Conservation (phyloP, 1,140 invertebrate species). For the Solen grandis region DNA sequence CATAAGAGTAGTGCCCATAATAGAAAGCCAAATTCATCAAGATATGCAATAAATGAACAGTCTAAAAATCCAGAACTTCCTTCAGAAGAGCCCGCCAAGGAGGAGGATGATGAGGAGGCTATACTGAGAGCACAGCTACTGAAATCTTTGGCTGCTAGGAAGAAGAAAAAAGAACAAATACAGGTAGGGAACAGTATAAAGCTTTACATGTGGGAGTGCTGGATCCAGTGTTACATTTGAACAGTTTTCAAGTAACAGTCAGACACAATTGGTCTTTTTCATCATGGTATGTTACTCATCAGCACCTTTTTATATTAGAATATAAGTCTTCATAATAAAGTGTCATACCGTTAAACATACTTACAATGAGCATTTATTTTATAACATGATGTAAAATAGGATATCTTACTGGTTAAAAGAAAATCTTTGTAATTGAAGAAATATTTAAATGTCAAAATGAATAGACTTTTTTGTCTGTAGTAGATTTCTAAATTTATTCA, state of each 20-base stretch:
- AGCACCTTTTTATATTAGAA: no score
- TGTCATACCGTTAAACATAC: no score
- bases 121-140: constrained; percentile 37
- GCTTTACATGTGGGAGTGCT: not conserved
- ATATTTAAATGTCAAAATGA: no score
- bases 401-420: no score
- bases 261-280: not conserved
- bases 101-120: constrained; percentile 41
- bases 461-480: no score
- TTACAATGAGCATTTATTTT: no score
- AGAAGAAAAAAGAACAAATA: constrained; percentile 31
- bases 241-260: not conserved
- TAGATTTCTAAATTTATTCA: no score
- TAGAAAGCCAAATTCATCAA: not conserved
- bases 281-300: not conserved
- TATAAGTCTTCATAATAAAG: no score
- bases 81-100: no score
- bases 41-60: not conserved
- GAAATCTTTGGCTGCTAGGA: constrained; percentile 25
- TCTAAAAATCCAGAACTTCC: not conserved
- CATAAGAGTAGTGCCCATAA: not conserved
- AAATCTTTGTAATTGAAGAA: no score
- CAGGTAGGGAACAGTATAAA: constrained; percentile 18
- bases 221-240: not conserved
- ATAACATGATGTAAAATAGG: no score